Conservation (phyloP, 2,797 vertebrate genomes). For the Gallirallus australis region DNA sequence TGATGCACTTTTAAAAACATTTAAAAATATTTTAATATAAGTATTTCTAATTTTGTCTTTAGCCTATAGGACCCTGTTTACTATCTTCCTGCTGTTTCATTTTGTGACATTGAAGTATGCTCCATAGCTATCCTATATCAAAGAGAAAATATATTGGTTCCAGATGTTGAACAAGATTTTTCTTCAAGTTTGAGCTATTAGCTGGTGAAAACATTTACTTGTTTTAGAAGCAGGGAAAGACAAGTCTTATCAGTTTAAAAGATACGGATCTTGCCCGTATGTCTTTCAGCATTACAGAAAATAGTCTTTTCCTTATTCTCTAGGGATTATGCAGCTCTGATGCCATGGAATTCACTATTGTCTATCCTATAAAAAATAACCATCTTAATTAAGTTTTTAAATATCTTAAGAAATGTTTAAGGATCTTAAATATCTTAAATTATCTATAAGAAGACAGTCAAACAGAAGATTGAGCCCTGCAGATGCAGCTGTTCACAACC, state of each 20-base stretch:
- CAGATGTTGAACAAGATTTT: neutral
- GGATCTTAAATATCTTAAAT: neutral
- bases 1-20: neutral
- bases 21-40: neutral
- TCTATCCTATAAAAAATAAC: neutral
- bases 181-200: neutral
- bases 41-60: neutral
- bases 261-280: neutral
- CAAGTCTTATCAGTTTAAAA: neutral
- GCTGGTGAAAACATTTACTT: neutral
- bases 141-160: neutral
- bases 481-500: neutral
- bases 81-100: neutral
- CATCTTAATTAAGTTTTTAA: neutral
- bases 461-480: neutral
- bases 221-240: neutral
- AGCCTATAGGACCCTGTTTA: neutral
- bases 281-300: neutral
- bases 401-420: neutral
- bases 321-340: neutral
- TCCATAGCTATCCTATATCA: neutral
- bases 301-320: neutral
- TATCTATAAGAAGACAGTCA: neutral
- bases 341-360: neutral
- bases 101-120: neutral